phyloP scores from a whole-genome alignment of 2,113 vertebrate species.

The Dasyprocta punctata region DNA sequence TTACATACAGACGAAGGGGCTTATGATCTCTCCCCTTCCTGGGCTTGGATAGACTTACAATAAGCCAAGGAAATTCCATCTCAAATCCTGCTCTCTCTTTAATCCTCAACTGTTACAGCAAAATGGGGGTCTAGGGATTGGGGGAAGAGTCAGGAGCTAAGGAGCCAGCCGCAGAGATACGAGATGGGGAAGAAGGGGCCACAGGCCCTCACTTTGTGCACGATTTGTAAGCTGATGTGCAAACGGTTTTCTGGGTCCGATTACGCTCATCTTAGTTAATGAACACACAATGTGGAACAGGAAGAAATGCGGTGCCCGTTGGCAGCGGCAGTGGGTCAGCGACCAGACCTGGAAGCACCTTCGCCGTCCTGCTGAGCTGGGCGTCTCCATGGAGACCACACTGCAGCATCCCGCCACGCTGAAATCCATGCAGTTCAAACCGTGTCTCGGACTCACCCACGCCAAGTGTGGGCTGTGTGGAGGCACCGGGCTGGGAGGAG shows the following conservation, averaged over 20 bases:
- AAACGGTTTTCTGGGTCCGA: conserved; percentile 76
- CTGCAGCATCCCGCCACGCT: not conserved
- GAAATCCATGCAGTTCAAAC: not conserved
- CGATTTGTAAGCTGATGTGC: conserved; percentile 78
- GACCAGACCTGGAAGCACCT: conserved; percentile 69
- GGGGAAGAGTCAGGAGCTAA: conserved; percentile 70
- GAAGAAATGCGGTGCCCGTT: conserved; percentile 70
- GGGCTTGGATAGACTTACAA: conserved; percentile 36
- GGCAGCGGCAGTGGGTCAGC: conserved; percentile 57
- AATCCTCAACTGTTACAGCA: conserved; percentile 56
- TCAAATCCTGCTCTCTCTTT: conserved; percentile 37
- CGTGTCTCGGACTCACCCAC: not conserved
- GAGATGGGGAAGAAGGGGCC: conserved; percentile 70
- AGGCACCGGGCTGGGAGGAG: not conserved
- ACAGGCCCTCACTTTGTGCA: conserved; percentile 45
- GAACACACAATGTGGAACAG: conserved; percentile 80
- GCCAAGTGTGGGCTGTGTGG: not conserved
- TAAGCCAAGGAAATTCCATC: conserved; percentile 64
- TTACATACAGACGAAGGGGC: not conserved
- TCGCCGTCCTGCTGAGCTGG: conserved; percentile 33
- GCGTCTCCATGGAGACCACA: conserved; percentile 50
- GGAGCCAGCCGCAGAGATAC: conserved; percentile 66
- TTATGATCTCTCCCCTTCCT: conserved; percentile 38
- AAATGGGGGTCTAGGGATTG: conserved; percentile 49
- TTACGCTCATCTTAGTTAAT: conserved; percentile 77